Percentiles rank a stretch among this genome's conserved stretches.
phyloP scores from a whole-genome alignment of 2,113 vertebrate genomes.

The Nothocercus julius region DNA sequence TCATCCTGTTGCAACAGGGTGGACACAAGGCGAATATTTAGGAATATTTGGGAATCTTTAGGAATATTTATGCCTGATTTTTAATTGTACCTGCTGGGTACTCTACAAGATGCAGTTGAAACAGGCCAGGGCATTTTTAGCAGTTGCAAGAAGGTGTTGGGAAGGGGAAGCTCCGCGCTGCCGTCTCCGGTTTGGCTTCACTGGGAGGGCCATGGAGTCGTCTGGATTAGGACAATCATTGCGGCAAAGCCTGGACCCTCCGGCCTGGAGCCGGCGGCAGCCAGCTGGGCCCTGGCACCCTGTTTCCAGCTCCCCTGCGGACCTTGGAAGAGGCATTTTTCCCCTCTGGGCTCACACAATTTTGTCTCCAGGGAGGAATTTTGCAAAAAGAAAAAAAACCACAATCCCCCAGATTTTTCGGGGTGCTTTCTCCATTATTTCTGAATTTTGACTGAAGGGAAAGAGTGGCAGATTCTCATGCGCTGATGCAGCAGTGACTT shows the following conservation, averaged over 20 bases:
- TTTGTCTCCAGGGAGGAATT: not conserved
- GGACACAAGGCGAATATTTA: too few species aligned
- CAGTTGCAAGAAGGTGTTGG: too few species aligned
- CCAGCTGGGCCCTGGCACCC: not conserved
- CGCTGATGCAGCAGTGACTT: fast-evolving
- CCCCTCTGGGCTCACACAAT: not conserved
- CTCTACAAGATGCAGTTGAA: too few species aligned
- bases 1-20: too few species aligned
- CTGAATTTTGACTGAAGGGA: not conserved
- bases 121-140: too few species aligned
- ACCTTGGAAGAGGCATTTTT: not conserved
- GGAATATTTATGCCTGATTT: too few species aligned
- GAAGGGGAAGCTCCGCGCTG: too few species aligned
- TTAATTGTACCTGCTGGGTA: too few species aligned
- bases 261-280: not conserved
- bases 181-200: not conserved
- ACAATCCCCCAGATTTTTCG: not conserved
- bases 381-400: too few species aligned
- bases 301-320: fast-evolving
- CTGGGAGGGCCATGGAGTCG: not conserved
- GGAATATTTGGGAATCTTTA: too few species aligned
- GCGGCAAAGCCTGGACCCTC: not conserved
- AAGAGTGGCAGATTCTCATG: fast-evolving
- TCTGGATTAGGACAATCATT: fast-evolving
- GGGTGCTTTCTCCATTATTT: not conserved